These are phyloP conservation scores for Astreopora myriophthalma DNA, from an alignment of 64 coral and sea anemone species.

Conservation along the genomic window DNA sequence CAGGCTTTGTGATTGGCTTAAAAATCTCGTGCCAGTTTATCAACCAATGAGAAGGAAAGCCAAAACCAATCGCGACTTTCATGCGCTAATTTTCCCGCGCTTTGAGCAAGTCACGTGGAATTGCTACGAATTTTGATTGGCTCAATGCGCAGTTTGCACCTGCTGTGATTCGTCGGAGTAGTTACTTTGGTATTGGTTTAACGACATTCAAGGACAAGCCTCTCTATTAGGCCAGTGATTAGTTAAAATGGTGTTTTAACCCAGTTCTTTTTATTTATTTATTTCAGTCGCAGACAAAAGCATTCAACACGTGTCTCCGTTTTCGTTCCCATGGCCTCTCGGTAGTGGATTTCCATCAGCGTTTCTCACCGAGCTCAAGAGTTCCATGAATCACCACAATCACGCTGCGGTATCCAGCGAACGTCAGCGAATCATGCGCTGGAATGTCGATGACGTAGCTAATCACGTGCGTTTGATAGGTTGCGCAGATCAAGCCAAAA, in stretches of 20 bases:
- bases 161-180: background rate
- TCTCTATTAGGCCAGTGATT: no score
- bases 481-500: slow-evolving; percentile 73
- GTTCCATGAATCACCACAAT: slow-evolving; percentile 29
- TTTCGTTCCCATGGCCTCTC: slow-evolving; percentile 47
- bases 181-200: no score
- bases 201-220: no score
- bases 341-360: slow-evolving; percentile 41
- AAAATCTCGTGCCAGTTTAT: no score
- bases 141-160: no score
- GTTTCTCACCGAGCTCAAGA: slow-evolving; percentile 30
- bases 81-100: no score
- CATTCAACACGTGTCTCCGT: slow-evolving; percentile 33
- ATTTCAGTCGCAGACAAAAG: slow-evolving; percentile 19
- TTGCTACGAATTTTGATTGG: no score
- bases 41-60: no score
- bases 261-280: background rate
- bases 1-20: no score
- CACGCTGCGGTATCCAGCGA: slow-evolving; percentile 44
- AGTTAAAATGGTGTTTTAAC: no score
- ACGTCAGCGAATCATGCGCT: slow-evolving; percentile 60
- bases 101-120: no score
- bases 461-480: slow-evolving; percentile 64
- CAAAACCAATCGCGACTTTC: no score
- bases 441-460: slow-evolving; percentile 73